Conservation (phyloP, 2,113 vertebrate genomes). For the Craseonycteris thonglongyai region DNA sequence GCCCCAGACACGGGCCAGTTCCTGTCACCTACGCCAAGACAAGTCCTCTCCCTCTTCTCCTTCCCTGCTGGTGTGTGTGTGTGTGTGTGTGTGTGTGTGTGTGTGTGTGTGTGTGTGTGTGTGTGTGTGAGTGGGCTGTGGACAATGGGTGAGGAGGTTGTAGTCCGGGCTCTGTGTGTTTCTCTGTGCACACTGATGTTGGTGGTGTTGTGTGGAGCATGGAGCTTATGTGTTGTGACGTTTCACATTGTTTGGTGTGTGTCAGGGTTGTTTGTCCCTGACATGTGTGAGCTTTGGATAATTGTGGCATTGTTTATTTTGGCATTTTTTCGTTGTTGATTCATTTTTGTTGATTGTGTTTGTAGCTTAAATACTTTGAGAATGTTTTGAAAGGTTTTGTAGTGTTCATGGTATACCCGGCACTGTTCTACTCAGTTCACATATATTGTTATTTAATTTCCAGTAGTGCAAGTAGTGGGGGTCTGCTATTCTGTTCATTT, state of each 20-base stretch:
- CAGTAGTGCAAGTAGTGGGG: not conserved
- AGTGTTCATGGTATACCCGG: not conserved
- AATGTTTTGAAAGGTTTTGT: not conserved
- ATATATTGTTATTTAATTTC: not conserved
- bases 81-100: too few species aligned
- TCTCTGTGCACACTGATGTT: not conserved
- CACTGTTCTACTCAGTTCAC: not conserved
- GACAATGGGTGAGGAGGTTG: not conserved
- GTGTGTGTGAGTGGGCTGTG: not conserved
- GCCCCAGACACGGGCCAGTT: not conserved
- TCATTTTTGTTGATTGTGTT: not conserved
- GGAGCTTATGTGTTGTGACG: not conserved
- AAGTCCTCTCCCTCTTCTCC: not conserved
- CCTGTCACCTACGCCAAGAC: too few species aligned
- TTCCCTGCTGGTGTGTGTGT: too few species aligned
- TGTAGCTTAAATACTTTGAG: not conserved
- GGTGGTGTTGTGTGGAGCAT: not conserved
- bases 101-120: too few species aligned
- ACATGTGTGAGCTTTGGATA: not conserved
- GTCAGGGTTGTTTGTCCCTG: too few species aligned
- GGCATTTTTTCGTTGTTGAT: not conserved
- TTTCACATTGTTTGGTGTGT: not conserved
- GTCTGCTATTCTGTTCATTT: not conserved
- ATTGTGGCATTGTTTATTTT: not conserved
- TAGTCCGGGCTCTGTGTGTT: not conserved